These are phyloP conservation scores for Gymnosoma rotundatum DNA, from an alignment of 2,888 invertebrate species.

Conservation along the genomic window DNA sequence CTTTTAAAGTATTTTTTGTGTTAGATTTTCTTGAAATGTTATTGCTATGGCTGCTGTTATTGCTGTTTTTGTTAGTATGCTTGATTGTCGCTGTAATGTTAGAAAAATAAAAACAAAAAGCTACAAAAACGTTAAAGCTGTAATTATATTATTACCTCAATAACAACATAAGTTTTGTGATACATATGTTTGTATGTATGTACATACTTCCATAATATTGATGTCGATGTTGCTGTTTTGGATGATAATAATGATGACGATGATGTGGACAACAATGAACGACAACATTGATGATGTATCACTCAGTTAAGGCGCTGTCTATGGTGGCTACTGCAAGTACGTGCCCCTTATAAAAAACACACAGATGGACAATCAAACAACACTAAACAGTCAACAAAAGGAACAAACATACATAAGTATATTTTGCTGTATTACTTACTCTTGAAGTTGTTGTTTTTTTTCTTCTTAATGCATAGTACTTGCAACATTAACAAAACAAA, in stretches of 20 bases:
- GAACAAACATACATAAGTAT: conserved; percentile 16
- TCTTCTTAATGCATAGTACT: conserved; percentile 13
- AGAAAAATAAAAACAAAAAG: conserved; percentile 18
- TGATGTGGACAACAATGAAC: conserved; percentile 49
- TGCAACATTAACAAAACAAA: not conserved
- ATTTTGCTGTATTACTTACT: conserved; percentile 35
- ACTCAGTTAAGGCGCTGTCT: conserved; percentile 67
- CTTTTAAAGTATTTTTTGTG: conserved; percentile 70
- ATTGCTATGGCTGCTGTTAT: conserved; percentile 19
- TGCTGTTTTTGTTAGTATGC: conserved; percentile 6
- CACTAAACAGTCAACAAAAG: conserved; percentile 34
- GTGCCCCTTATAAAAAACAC: conserved; percentile 63
- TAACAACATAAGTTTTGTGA: conserved; percentile 73
- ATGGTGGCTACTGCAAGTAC: conserved; percentile 68
- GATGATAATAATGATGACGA: conserved; percentile 42
- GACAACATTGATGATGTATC: conserved; percentile 66
- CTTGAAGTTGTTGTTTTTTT: conserved; percentile 7
- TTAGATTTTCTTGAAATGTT: conserved; percentile 62
- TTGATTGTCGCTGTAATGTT: conserved; percentile 26
- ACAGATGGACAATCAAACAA: conserved; percentile 67
- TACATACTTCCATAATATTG: conserved; percentile 45
- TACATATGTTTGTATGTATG: conserved; percentile 25
- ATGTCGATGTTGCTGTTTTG: conserved; percentile 31
- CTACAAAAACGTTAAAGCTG: conserved; percentile 66
- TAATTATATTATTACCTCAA: conserved; percentile 75